Conservation (phyloP, 1,140 invertebrate species). For the Drosophila erecta region DNA sequence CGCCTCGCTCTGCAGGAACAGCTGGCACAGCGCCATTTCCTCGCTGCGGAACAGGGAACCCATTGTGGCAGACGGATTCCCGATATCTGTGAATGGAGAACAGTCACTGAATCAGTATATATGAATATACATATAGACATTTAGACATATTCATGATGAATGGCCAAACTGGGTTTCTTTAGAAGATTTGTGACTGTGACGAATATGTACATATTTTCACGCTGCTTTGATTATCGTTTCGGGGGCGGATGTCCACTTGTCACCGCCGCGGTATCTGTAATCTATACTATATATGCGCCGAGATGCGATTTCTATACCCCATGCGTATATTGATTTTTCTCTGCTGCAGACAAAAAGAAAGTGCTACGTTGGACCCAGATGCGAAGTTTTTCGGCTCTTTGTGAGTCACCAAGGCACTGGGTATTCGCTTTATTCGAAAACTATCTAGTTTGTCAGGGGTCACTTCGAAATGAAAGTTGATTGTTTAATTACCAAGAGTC, state of each 20-base stretch:
- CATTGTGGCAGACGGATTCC: slow-evolving; percentile 82
- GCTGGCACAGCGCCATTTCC: slow-evolving; percentile 94
- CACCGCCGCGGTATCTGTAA: slow-evolving; percentile 24
- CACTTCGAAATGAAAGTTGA: background rate
- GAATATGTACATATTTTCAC: slow-evolving; percentile 1
- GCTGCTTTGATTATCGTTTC: slow-evolving; percentile 20
- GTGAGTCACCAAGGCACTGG: too few relatives aligned
- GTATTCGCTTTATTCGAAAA: background rate
- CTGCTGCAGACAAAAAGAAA: slow-evolving; percentile 38
- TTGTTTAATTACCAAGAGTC: slow-evolving; percentile 25
- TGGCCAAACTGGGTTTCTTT: slow-evolving; percentile 20
- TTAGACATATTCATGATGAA: slow-evolving; percentile 9
- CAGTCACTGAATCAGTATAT: background rate
- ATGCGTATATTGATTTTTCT: slow-evolving; percentile 48
- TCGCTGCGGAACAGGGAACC: slow-evolving; percentile 94
- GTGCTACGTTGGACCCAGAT: slow-evolving; percentile 48
- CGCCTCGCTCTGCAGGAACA: slow-evolving; percentile 95
- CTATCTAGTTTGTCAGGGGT: background rate
- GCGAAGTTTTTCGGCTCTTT: slow-evolving; percentile 1
- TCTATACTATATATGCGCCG: slow-evolving; percentile 35
- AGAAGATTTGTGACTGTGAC: slow-evolving; percentile 3
- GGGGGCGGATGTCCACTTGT: slow-evolving; percentile 12
- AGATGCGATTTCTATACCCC: slow-evolving; percentile 42
- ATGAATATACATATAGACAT: slow-evolving; percentile 2
- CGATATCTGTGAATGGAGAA: slow-evolving; percentile 22